Base-by-base conservation (phyloP, 2,888 invertebrate genomes). In the Andrena marginata region DNA sequence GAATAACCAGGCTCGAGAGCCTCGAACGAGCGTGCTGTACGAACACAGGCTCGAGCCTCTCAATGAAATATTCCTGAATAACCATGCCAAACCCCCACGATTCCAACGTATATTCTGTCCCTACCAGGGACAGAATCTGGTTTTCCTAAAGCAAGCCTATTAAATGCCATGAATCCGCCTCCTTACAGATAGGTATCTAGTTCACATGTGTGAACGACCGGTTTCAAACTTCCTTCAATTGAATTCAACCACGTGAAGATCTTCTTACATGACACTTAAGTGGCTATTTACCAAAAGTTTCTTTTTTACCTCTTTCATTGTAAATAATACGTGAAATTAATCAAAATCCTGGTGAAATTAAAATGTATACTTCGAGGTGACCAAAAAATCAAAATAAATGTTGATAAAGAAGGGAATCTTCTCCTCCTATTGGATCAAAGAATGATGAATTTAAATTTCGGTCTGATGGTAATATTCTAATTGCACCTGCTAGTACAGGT, bases 351-450 rank as follows among this genome's bases (percentile, higher is more conserved):
- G 97, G 97, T 90, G 97, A 92, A 96, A 97, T 97, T 95, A 97
- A 94, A 97, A 97, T 97, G 94, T 97, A 97, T 84, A 97, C 97
- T 96, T 97, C 97, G 13, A 97, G 97, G 76, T 97, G 97, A 0
- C 97, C 97, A 96, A 26, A 26, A 26, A 26, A 26, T 26, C 2
- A 26, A 26, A 26, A 26, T 26, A 26, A 42, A 42, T 42, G 42
- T 13, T 42, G 42, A 42, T 10, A 42, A 13, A 13, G 42, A 42
- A 13, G 13, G 35, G 35, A 3, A 13, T 1, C 42, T 42, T 2
- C 42, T 42, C 3, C 13, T 13, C 3, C 13, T 42, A 42, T 42
- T 10, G 13, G 42, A 10, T 35, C 8, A 35, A 35, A 35, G 2
- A 35, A 10, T 10, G 10, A 35, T 35, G 35, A 35, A 35, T 35